Evolutionary conservation across 2,113 vertebrate genomes (phyloP).

Genomic region (Scortum barcoo): DNA sequence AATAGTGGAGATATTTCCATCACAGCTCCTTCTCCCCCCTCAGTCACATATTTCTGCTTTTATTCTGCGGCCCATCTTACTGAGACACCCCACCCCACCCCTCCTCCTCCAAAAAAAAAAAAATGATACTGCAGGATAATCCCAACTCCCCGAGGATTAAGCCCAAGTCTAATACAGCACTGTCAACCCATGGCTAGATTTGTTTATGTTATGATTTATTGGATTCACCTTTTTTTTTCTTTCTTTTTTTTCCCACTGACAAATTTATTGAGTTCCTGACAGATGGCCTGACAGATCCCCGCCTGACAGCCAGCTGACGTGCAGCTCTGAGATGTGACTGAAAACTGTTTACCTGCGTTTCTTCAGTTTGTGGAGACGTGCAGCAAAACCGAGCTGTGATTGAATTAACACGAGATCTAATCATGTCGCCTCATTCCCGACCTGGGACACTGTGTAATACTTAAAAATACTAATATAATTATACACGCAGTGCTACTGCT

Average conservation of each 20-base stretch:
- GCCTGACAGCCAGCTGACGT: constrained; percentile 66
- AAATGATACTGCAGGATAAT: constrained; percentile 73
- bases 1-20: constrained; percentile 8
- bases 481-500: neutral
- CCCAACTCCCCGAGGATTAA: constrained; percentile 67
- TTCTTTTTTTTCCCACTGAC: constrained; percentile 46
- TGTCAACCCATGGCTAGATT: constrained; percentile 73
- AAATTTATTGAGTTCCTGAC: constrained; percentile 78
- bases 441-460: too few relatives aligned
- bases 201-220: constrained; percentile 80
- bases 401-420: constrained; percentile 1
- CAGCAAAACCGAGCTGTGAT: constrained; percentile 16
- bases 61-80: constrained; percentile 32
- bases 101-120: too few relatives aligned
- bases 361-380: constrained; percentile 3
- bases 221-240: constrained; percentile 55
- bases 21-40: constrained; percentile 12
- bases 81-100: constrained; percentile 50
- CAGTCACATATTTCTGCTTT: constrained; percentile 46
- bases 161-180: constrained; percentile 71
- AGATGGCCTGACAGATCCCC: constrained; percentile 65
- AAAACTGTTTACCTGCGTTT: constrained; percentile 58
- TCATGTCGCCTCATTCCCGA: neutral
- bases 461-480: neutral
- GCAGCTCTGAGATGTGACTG: constrained; percentile 43